These are phyloP conservation scores for Chrysocyon brachyurus DNA, from an alignment of 2,797 vertebrate genomes.

Conservation along the genomic window DNA sequence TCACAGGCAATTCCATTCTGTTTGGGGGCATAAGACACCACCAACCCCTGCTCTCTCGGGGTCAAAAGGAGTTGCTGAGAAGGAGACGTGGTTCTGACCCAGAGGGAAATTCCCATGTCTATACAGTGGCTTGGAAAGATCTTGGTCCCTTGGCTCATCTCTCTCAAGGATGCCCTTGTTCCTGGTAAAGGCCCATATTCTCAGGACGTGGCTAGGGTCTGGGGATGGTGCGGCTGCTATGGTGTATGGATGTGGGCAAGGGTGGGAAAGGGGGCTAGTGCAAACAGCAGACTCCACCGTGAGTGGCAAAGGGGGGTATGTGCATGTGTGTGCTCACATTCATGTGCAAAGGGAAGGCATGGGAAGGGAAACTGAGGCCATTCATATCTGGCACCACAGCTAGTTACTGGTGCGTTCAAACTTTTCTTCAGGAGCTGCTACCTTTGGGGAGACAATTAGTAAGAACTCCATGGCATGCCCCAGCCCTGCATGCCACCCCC, in stretches of 20 bases:
- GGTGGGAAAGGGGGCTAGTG: fast-evolving
- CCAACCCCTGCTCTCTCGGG: neutral
- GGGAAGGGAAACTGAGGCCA: neutral
- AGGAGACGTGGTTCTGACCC: neutral
- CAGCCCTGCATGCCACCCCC: fast-evolving
- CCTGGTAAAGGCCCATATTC: neutral
- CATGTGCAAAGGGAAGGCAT: neutral
- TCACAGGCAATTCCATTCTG: constrained; percentile 69
- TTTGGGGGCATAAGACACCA: neutral
- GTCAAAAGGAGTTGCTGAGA: neutral
- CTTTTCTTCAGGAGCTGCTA: neutral
- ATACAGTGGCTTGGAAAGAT: neutral
- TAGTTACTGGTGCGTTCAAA: neutral
- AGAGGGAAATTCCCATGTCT: constrained; percentile 20
- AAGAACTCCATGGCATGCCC: fast-evolving
- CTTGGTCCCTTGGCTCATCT: neutral
- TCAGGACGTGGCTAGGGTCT: fast-evolving
- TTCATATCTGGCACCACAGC: neutral
- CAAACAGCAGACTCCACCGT: neutral
- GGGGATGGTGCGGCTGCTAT: fast-evolving
- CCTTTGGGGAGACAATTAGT: neutral
- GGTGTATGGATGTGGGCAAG: fast-evolving
- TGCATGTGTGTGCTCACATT: neutral
- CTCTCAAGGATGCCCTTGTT: neutral
- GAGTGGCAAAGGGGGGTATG: fast-evolving